These are phyloP conservation scores for Encarsia formosa DNA, from an alignment of 2,888 invertebrate genomes.

Conservation along the genomic window DNA sequence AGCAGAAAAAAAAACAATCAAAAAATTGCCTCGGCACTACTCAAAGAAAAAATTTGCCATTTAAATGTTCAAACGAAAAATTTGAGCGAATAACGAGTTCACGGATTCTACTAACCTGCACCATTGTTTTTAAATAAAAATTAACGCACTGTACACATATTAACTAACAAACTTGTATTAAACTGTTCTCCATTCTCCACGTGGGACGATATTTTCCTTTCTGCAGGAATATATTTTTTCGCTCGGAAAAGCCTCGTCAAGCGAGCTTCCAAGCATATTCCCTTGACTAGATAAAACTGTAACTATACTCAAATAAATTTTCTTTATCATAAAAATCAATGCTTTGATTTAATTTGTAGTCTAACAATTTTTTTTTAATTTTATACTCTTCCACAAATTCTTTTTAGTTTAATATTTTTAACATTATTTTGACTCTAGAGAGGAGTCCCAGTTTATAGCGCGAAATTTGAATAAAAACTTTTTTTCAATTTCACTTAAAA, in stretches of 20 bases:
- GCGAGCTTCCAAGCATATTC: slow-evolving; percentile 28
- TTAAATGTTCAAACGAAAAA: slow-evolving; percentile 25
- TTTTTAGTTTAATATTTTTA: too few relatives aligned
- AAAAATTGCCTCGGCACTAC: slow-evolving; percentile 45
- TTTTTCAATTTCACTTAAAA: too few relatives aligned
- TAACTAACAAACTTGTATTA: slow-evolving; percentile 50
- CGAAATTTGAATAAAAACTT: too few relatives aligned
- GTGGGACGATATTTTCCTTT: slow-evolving; percentile 52
- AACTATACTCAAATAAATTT: too few relatives aligned
- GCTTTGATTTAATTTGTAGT: too few relatives aligned
- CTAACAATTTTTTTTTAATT: too few relatives aligned
- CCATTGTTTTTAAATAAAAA: slow-evolving; percentile 48
- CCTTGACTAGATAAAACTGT: too few relatives aligned
- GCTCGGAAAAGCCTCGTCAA: slow-evolving; percentile 49
- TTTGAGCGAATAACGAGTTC: slow-evolving; percentile 26
- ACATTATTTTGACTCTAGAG: too few relatives aligned
- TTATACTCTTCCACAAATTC: too few relatives aligned
- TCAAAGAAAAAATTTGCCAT: slow-evolving; percentile 37
- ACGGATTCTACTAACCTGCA: slow-evolving; percentile 46
- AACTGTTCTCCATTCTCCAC: slow-evolving; percentile 49
- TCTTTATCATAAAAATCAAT: too few relatives aligned
- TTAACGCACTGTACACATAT: slow-evolving; percentile 50
- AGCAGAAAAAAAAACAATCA: slow-evolving; percentile 48
- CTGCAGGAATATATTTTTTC: slow-evolving; percentile 49
- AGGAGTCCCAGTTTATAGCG: too few relatives aligned